Evolutionary conservation across 2,888 invertebrate species (phyloP).

Genomic region (Drosophila eohydei): DNA sequence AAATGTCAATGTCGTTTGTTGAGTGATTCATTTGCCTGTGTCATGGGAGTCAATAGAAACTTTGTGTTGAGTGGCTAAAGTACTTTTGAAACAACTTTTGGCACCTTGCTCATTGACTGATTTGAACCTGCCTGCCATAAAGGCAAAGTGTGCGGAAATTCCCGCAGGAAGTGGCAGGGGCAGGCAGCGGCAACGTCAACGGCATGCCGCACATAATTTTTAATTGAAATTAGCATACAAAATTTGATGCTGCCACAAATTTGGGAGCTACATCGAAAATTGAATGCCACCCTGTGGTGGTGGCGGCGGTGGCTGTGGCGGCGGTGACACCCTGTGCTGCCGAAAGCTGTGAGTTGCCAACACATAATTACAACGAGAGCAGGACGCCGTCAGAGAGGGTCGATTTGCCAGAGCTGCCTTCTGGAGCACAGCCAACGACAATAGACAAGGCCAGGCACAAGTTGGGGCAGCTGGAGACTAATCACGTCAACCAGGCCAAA

Average conservation of each 20-base stretch:
- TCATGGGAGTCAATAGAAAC: constrained; percentile 15
- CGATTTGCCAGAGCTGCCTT: constrained; percentile 17
- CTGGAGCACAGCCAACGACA: constrained; percentile 42
- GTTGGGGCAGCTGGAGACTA: constrained; percentile 21
- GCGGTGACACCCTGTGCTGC: constrained; percentile 8
- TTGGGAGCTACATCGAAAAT: constrained; percentile 29
- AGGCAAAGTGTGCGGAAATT: background rate
- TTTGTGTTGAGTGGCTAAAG: constrained; percentile 26
- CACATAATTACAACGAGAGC: constrained; percentile 52
- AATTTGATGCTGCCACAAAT: constrained; percentile 58
- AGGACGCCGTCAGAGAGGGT: background rate
- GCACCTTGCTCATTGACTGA: constrained; percentile 34
- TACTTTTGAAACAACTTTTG: constrained; percentile 20
- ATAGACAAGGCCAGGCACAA: background rate
- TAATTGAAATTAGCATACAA: constrained; percentile 73
- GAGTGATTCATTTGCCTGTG: constrained; percentile 36
- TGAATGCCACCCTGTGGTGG: constrained; percentile 37
- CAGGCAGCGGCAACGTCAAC: background rate
- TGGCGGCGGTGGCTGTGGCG: background rate
- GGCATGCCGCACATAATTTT: constrained; percentile 46
- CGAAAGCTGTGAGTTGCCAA: constrained; percentile 48
- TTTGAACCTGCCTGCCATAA: constrained; percentile 37
- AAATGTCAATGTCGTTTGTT: constrained; percentile 10
- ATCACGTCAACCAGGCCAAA: constrained; percentile 35
- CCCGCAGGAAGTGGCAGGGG: background rate